Conservation (phyloP, 1,140 invertebrate species). For the Ridgeia piscesae region DNA sequence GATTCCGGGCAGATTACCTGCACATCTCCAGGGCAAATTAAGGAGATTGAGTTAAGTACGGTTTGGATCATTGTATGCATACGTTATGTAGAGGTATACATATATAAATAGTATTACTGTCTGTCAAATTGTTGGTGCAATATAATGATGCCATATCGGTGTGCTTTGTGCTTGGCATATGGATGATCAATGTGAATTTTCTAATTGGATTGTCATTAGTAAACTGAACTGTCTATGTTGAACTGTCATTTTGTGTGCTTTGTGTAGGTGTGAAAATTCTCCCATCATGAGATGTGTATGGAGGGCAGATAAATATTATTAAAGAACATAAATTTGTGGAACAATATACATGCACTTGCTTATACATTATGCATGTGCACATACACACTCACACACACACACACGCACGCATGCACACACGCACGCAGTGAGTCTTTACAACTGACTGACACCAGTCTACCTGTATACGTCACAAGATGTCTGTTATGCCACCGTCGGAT, state of each 20-base stretch:
- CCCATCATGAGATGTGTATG: background rate
- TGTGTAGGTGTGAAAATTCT: background rate
- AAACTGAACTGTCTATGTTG: background rate
- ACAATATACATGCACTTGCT: too few species aligned
- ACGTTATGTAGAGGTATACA: background rate
- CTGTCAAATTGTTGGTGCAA: constrained; percentile 5
- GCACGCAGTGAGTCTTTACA: too few species aligned
- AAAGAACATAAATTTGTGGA: background rate
- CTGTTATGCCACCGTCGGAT: too few species aligned
- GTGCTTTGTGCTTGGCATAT: background rate
- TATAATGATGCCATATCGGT: background rate
- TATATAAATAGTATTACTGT: background rate
- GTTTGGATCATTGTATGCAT: background rate
- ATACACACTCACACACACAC: too few species aligned
- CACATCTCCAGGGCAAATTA: background rate
- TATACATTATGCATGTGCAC: too few species aligned
- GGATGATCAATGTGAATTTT: background rate
- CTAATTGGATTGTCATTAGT: background rate
- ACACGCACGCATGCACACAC: too few species aligned
- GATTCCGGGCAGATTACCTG: background rate
- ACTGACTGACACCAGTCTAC: too few species aligned
- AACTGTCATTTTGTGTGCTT: background rate
- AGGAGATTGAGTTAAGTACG: background rate
- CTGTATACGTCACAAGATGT: too few species aligned
- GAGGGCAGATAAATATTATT: background rate